phyloP scores from a whole-genome alignment of 2,888 invertebrate genomes.

The Sphinx pinastri region DNA sequence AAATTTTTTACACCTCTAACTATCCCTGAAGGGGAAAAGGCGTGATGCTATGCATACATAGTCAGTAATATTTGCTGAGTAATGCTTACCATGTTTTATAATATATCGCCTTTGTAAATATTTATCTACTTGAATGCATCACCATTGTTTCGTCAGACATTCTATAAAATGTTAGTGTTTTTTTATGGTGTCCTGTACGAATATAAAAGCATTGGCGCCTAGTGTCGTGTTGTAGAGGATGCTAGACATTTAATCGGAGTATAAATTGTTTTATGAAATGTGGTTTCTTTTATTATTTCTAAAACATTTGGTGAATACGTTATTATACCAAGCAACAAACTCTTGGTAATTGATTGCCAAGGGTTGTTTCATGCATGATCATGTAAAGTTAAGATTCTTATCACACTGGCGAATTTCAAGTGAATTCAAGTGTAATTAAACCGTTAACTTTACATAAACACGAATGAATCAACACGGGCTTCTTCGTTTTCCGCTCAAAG shows the following conservation, averaged over 20 bases:
- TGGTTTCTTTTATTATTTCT: background rate
- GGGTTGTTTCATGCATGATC: too few species aligned
- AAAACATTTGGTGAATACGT: too few species aligned
- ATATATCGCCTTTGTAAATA: conserved; percentile 27
- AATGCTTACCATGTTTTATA: conserved; percentile 23
- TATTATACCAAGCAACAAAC: too few species aligned
- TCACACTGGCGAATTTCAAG: too few species aligned
- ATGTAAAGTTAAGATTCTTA: too few species aligned
- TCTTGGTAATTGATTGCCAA: too few species aligned
- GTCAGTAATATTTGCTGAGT: conserved; percentile 25
- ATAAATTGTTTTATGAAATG: background rate
- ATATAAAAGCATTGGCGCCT: conserved; percentile 2
- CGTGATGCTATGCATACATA: too few species aligned
- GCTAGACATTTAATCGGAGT: background rate
- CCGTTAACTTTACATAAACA: too few species aligned
- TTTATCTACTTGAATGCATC: conserved; percentile 26
- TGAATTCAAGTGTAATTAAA: too few species aligned
- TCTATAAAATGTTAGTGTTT: conserved; percentile 24
- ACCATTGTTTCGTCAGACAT: conserved; percentile 27
- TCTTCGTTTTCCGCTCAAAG: too few species aligned
- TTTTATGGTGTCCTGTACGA: conserved; percentile 26
- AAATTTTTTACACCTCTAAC: background rate
- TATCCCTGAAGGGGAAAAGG: background rate
- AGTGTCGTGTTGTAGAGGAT: conserved; percentile 3
- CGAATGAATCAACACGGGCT: too few species aligned